Evolutionary conservation across 2,113 vertebrate species (phyloP).

Genomic region (Platycercus adscitus): DNA sequence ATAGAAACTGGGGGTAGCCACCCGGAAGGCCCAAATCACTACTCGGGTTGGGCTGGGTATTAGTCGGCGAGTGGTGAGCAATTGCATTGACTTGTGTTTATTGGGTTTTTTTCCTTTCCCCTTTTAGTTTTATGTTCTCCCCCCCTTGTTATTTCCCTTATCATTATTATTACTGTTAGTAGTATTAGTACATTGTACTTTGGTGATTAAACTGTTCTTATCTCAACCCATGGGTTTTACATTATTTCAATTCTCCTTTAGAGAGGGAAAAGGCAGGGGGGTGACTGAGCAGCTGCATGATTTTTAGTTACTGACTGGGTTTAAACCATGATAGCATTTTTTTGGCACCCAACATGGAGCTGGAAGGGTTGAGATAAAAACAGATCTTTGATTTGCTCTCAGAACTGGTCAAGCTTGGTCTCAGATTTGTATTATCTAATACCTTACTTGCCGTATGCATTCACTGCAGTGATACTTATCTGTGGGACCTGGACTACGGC

Average conservation of each 20-base stretch:
- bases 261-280: not conserved
- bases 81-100: not conserved
- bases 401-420: not conserved
- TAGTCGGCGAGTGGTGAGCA: not conserved
- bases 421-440: not conserved
- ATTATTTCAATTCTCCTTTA: not conserved
- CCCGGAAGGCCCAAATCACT: not conserved
- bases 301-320: not conserved
- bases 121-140: no score
- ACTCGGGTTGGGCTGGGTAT: not conserved
- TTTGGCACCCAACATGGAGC: not conserved
- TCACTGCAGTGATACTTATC: not conserved
- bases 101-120: no score
- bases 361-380: not conserved
- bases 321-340: not conserved
- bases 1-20: not conserved
- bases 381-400: not conserved
- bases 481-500: not conserved
- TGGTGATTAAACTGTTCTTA: not conserved
- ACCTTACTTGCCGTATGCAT: not conserved
- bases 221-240: not conserved
- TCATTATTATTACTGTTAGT: not conserved
- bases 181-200: not conserved
- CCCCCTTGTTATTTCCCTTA: not conserved
- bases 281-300: not conserved